These are phyloP conservation scores for Lasioglossum zephyrum DNA, from an alignment of 2,888 invertebrate species.

Conservation along the genomic window DNA sequence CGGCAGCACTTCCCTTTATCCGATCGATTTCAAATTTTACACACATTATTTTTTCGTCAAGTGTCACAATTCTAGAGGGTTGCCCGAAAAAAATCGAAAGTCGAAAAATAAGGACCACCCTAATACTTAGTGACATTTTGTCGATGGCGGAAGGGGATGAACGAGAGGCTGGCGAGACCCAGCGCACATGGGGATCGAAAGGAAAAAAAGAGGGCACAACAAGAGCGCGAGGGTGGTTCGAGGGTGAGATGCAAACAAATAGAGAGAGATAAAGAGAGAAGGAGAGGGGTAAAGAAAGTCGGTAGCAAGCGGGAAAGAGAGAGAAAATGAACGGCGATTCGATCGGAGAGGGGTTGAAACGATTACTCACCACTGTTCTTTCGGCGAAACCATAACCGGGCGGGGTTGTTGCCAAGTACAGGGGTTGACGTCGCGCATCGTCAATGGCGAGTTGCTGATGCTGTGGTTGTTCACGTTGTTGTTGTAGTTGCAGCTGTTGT, in stretches of 20 bases:
- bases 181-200: constrained; percentile 43
- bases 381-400: constrained; percentile 77
- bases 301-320: constrained; percentile 18
- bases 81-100: no score
- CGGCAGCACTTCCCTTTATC: no score
- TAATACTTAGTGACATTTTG: no score
- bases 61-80: no score
- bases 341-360: constrained; percentile 62
- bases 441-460: constrained; percentile 36
- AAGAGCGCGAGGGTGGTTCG: background rate
- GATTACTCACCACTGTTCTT: constrained; percentile 78
- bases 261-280: constrained; percentile 29
- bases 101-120: no score
- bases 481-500: constrained; percentile 66
- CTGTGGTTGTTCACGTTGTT: constrained; percentile 35
- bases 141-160: constrained; percentile 46
- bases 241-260: constrained; percentile 31
- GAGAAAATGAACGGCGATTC: constrained; percentile 38
- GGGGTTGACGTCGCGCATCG: constrained; percentile 69
- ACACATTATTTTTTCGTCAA: no score
- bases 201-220: constrained; percentile 28
- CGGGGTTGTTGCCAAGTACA: constrained; percentile 77
- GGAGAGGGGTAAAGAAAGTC: constrained; percentile 32
- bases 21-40: no score
- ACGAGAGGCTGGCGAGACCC: constrained; percentile 17